Evolutionary conservation across 2,797 vertebrate species (phyloP), one percentile per base, ranked within the genome.

Genomic region (Poecilia wingei): DNA sequence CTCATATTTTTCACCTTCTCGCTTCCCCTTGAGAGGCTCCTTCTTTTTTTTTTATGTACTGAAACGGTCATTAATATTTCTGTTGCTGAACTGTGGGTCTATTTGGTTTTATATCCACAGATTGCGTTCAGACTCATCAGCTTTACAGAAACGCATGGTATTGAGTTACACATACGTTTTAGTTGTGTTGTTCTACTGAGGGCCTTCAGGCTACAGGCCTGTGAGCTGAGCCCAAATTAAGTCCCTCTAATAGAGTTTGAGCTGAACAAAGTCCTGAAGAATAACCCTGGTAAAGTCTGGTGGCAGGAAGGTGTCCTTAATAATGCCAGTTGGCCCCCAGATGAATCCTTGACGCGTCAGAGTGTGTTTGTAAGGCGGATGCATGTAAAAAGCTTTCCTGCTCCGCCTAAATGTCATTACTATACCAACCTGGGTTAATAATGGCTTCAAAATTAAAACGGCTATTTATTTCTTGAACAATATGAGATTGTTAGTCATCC

Each of bases 211-310:
- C 86, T 74, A n/a, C 45, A 13, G 75, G 78, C 73, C 72, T 72
- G 55, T 76, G 75, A 84, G 72, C 78, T 86, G 73, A 86, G 71
- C 59, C 55, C 41, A 86, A 89, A 90, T 86, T 22, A 92, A 90
- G 89, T 90, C 79, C 74, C 46, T 0, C 73, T 90, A 88, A 88
- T 85, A 45, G 85, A 89, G 79, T 88, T 83, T 82, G 83, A 83
- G 57, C 82, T 81, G 87, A 89, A 90, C 74, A 79, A 83, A 90
- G 88, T 83, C 77, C 53, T 81, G 76, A 77, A 69, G 83, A 90
- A 81, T 77, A 74, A 71, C 73, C 71, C n/a, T 0, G 72, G 74
- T 81, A 79, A 84, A 87, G 68, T 70, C 76, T 16, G 45, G 49
- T 49, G 78, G 80, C 82, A 76, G 49, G 13, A 78, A 75, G 72